Percentiles rank a stretch among this genome's conserved stretches.
Evolutionary conservation across 2,888 invertebrate genomes (phyloP).

Genomic region (Melanostoma scalare): DNA sequence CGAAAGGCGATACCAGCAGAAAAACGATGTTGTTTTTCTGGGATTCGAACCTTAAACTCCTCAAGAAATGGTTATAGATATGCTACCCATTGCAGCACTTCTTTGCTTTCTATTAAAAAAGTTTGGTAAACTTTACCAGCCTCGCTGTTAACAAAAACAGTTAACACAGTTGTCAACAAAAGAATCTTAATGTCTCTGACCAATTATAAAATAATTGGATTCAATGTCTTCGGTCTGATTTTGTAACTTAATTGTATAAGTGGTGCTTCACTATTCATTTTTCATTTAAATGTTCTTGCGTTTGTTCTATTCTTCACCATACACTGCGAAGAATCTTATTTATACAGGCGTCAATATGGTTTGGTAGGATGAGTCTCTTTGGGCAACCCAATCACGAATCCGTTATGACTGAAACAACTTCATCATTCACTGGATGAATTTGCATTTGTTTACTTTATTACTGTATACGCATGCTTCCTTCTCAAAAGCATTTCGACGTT

Average conservation of each 20-base stretch:
- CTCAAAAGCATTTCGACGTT: conserved; percentile 96
- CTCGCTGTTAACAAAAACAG: no score
- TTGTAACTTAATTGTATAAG: conserved; percentile 46
- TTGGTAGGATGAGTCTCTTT: conserved; percentile 6
- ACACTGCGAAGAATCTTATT: conserved; percentile 5
- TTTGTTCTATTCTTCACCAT: conserved; percentile 43
- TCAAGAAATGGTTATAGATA: no score
- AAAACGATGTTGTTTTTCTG: no score
- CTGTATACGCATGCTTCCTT: conserved; percentile 88
- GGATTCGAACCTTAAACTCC: no score
- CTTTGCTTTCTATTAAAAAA: no score
- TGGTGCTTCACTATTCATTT: conserved; percentile 41
- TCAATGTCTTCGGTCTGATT: conserved; percentile 15
- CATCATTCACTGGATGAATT: conserved; percentile 62
- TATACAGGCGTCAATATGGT: conserved; percentile 22
- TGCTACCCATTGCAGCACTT: no score
- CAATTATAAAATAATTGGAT: conserved; percentile 51
- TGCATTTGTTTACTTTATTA: conserved; percentile 67
- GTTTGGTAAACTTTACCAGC: no score
- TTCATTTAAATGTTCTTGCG: conserved; percentile 31
- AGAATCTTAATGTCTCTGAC: not conserved
- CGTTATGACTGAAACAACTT: conserved; percentile 67
- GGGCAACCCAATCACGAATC: conserved; percentile 67
- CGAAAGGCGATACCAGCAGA: no score
- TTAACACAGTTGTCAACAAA: no score